Evolutionary conservation across 1,140 invertebrate species (phyloP).

Genomic region (Drosophila elegans): DNA sequence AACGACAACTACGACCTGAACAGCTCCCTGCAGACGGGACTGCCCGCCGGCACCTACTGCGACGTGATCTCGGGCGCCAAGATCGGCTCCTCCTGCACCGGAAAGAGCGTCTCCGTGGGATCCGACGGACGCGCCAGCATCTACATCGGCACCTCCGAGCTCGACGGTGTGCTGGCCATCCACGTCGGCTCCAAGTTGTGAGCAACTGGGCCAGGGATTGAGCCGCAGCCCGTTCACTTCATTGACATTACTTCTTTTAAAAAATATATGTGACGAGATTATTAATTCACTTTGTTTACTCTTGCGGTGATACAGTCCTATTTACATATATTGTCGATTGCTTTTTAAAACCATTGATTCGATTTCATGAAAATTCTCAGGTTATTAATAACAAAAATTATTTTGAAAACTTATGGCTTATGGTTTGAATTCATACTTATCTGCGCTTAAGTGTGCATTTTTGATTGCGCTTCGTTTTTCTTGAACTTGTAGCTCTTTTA

Average conservation of each 20-base stretch:
- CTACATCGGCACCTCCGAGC: conserved; percentile 85
- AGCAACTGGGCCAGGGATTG: conserved; percentile 1
- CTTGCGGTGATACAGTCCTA: not conserved
- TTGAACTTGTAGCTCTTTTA: too few species aligned
- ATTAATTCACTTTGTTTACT: not conserved
- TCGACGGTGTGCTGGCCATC: conserved; percentile 92
- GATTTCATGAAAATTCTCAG: too few species aligned
- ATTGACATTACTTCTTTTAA: conserved; percentile 1
- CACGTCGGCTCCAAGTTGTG: conserved; percentile 86
- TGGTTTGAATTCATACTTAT: too few species aligned
- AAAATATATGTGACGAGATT: conserved; percentile 4
- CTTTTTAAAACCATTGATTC: not conserved
- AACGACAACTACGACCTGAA: conserved; percentile 87
- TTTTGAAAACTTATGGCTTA: too few species aligned
- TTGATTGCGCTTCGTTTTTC: too few species aligned
- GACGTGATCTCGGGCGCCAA: conserved; percentile 92
- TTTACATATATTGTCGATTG: not conserved
- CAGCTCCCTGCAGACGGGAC: conserved; percentile 88
- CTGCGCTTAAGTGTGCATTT: too few species aligned
- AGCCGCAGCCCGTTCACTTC: not conserved
- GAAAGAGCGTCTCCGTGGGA: conserved; percentile 89
- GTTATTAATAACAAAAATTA: too few species aligned
- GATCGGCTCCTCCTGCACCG: conserved; percentile 88
- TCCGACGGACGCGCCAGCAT: conserved; percentile 88
- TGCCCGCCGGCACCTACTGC: conserved; percentile 92